Conservation (phyloP, 2,888 invertebrate species). For the Panopea generosa region DNA sequence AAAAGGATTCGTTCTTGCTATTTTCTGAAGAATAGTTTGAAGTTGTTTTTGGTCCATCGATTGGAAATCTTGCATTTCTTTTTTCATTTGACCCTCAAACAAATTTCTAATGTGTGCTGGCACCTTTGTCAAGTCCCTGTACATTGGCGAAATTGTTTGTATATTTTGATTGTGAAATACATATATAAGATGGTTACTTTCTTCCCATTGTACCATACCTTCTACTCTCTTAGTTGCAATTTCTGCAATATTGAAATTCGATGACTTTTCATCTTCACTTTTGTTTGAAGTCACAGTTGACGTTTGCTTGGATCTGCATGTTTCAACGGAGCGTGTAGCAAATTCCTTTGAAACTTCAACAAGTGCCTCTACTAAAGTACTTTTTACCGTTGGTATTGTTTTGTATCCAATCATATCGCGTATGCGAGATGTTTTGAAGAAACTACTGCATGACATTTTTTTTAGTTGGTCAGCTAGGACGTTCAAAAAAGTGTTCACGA, state of each 20-base stretch:
- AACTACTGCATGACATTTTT: slow-evolving; percentile 68
- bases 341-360: slow-evolving; percentile 51
- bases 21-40: slow-evolving; percentile 49
- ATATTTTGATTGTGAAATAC: slow-evolving; percentile 69
- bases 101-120: slow-evolving; percentile 52
- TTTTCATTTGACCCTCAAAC: slow-evolving; percentile 70
- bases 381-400: slow-evolving; percentile 18
- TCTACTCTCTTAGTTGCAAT: slow-evolving; percentile 41
- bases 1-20: slow-evolving; percentile 43
- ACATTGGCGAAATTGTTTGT: slow-evolving; percentile 66
- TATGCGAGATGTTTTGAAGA: slow-evolving; percentile 56
- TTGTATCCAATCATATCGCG: slow-evolving; percentile 51
- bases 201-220: slow-evolving; percentile 72
- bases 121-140: slow-evolving; percentile 52
- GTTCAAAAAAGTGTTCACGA: slow-evolving; percentile 60
- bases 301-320: slow-evolving; percentile 34
- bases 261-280: too few relatives aligned
- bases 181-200: slow-evolving; percentile 69
- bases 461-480: slow-evolving; percentile 73
- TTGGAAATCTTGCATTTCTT: slow-evolving; percentile 45
- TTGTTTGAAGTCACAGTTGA: slow-evolving; percentile 9
- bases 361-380: slow-evolving; percentile 43
- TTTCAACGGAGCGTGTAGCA: slow-evolving; percentile 39
- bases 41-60: slow-evolving; percentile 38
- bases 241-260: slow-evolving; percentile 20